A percentile compares a stretch with the other conserved stretches of the same genome.
phyloP scores from a whole-genome alignment of 2,888 invertebrate species.

The Drosophila multiciliata region DNA sequence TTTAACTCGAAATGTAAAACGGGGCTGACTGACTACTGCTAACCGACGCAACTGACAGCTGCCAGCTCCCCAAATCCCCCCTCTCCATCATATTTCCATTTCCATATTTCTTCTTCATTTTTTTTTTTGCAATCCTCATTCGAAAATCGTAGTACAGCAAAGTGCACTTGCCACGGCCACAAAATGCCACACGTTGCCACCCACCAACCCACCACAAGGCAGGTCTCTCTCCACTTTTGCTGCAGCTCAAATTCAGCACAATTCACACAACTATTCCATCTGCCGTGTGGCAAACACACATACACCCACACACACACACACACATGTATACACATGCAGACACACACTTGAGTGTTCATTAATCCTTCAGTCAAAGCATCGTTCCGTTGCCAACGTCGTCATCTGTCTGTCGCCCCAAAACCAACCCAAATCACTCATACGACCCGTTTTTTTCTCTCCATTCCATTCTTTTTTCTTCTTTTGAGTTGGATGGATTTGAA shows the following conservation, averaged over 20 bases:
- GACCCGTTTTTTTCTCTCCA: constrained; percentile 38
- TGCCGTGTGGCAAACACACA: constrained; percentile 20
- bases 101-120: background rate
- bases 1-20: constrained; percentile 43
- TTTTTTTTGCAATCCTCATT: background rate
- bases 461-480: background rate
- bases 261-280: constrained; percentile 27
- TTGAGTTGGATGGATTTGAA: background rate
- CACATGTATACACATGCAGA: constrained; percentile 5
- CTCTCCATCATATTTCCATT: background rate
- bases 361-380: constrained; percentile 70
- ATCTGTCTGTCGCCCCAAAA: constrained; percentile 60
- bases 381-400: constrained; percentile 35
- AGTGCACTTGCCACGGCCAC: constrained; percentile 76
- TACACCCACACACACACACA: constrained; percentile 7
- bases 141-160: constrained; percentile 65
- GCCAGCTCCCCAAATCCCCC: constrained; percentile 36
- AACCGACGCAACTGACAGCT: constrained; percentile 60
- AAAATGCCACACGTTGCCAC: constrained; percentile 55
- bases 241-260: constrained; percentile 10
- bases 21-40: constrained; percentile 16
- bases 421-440: constrained; percentile 66
- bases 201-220: background rate
- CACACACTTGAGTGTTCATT: constrained; percentile 52
- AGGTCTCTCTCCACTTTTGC: background rate